Conservation (phyloP, 2,888 invertebrate species). For the Mamestra brassicae region DNA sequence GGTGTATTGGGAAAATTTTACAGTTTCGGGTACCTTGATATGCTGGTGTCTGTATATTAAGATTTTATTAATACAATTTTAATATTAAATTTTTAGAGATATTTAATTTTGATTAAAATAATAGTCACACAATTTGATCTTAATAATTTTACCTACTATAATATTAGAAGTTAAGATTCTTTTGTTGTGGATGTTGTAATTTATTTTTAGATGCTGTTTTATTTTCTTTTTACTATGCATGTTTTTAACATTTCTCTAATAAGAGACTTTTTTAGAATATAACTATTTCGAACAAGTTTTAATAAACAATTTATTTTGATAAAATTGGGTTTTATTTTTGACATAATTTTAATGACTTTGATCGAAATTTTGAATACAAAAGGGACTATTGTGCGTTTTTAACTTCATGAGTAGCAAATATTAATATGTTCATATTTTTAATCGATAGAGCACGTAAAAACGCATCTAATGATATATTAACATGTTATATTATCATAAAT, state of each 20-base stretch:
- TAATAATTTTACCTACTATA: too few relatives aligned
- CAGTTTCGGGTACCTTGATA: too few relatives aligned
- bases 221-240: background rate
- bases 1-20: too few relatives aligned
- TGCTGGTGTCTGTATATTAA: too few relatives aligned
- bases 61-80: too few relatives aligned
- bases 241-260: background rate
- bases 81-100: too few relatives aligned
- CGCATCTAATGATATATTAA: background rate
- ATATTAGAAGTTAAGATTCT: too few relatives aligned
- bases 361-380: slow-evolving; percentile 1
- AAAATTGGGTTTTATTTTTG: slow-evolving; percentile 4
- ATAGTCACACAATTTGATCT: too few relatives aligned
- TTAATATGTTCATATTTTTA: background rate
- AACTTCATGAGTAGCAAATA: background rate
- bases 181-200: background rate
- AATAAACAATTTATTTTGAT: background rate
- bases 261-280: background rate
- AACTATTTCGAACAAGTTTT: background rate
- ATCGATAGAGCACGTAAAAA: background rate
- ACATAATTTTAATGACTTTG: background rate
- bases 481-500: background rate
- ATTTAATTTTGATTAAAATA: too few relatives aligned
- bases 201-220: slow-evolving; percentile 6
- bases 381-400: background rate